Evolutionary conservation across 2,888 invertebrate species (phyloP).

Genomic region (Syritta pipiens): DNA sequence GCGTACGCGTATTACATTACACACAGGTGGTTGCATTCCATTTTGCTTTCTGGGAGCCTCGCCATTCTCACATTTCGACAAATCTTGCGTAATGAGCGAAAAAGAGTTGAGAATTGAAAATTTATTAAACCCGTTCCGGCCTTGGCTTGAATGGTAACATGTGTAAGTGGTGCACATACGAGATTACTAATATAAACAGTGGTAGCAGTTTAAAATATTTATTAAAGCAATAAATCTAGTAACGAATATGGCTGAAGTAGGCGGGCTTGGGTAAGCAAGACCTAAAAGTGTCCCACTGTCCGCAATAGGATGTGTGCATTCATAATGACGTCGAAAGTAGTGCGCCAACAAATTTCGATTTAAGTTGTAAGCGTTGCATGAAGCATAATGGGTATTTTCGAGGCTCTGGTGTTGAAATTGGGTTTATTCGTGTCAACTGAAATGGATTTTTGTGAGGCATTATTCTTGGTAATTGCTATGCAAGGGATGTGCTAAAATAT

Average conservation of each 20-base stretch:
- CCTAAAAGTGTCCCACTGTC: not conserved
- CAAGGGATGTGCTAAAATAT: no score
- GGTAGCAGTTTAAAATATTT: constrained; percentile 3
- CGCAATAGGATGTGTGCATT: not conserved
- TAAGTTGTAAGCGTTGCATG: not conserved
- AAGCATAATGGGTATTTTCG: constrained; percentile 1
- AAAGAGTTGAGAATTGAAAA: not conserved
- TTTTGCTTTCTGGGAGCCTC: not conserved
- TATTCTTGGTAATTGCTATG: not conserved
- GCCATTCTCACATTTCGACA: not conserved
- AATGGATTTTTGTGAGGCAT: not conserved
- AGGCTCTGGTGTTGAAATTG: constrained; percentile 1
- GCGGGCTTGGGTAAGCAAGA: not conserved
- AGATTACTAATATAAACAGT: constrained; percentile 5
- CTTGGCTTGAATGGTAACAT: not conserved
- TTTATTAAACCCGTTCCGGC: not conserved
- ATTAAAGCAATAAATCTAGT: constrained; percentile 15
- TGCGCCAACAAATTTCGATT: constrained; percentile 16
- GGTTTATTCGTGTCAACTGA: not conserved
- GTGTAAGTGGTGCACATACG: not conserved
- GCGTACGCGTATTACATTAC: not conserved
- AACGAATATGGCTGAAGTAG: not conserved
- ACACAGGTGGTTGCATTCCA: constrained; percentile 11
- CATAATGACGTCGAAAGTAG: not conserved
- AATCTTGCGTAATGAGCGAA: constrained; percentile 2